phyloP scores from a whole-genome alignment of 2,888 invertebrate genomes.

The Lumbricus terrestris region DNA sequence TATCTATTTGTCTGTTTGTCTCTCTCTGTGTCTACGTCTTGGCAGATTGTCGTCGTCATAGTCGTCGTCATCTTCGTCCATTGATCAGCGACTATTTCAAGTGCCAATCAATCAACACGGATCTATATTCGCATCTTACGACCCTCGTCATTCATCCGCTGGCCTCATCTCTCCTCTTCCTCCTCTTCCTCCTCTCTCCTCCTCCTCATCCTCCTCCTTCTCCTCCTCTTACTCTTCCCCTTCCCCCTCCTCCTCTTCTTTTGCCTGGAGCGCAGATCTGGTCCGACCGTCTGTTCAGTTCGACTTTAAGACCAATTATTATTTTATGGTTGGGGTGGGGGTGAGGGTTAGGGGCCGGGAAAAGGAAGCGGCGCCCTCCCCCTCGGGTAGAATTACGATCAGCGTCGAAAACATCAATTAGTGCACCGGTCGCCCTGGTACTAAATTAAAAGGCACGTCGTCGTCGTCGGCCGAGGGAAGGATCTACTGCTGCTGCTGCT shows the following conservation, averaged over 20 bases:
- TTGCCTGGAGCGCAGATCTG: background rate
- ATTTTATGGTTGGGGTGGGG: too few relatives aligned
- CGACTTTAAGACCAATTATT: background rate
- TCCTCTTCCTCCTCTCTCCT: background rate
- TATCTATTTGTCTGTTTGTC: too few relatives aligned
- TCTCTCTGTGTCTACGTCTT: too few relatives aligned
- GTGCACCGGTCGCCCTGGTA: background rate
- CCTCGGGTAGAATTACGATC: background rate
- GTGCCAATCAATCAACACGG: background rate
- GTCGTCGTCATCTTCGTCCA: background rate
- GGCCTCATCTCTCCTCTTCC: background rate
- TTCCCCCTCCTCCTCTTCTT: background rate
- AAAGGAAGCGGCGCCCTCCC: background rate
- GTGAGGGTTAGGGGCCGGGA: too few relatives aligned
- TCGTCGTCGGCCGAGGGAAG: too few relatives aligned
- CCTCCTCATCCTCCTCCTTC: background rate
- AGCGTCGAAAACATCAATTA: slow-evolving; percentile 14
- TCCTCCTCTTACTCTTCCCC: background rate
- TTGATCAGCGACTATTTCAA: background rate
- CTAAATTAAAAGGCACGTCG: slow-evolving; percentile 6
- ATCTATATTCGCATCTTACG: background rate
- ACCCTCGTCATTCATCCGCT: background rate
- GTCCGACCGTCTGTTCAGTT: background rate
- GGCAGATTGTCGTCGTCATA: background rate
- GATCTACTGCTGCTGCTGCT: too few relatives aligned